Evolutionary conservation across 2,113 vertebrate genomes (phyloP).

Genomic region (Bungarus multicinctus): DNA sequence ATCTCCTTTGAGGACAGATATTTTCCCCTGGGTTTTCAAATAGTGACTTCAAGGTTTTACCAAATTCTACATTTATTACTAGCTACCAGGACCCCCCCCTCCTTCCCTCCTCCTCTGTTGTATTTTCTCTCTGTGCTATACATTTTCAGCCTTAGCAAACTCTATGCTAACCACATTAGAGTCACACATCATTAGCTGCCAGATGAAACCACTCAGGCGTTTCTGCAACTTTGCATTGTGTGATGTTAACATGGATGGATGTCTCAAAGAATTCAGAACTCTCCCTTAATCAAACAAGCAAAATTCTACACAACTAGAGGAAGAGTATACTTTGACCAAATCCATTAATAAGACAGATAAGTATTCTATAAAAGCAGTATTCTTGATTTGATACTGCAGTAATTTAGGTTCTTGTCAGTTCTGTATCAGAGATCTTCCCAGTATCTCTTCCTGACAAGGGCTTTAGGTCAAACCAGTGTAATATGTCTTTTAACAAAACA

Average conservation of each 20-base stretch:
- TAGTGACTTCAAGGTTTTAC: neutral
- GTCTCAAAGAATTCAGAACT: conserved; percentile 4
- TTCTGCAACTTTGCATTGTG: conserved; percentile 33
- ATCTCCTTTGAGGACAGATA: neutral
- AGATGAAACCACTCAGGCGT: conserved; percentile 27
- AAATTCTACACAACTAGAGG: neutral
- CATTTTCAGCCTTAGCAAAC: conserved; percentile 13
- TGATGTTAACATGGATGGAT: conserved; percentile 17
- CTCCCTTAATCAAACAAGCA: neutral
- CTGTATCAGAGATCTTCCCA: neutral
- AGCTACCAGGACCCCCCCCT: neutral
- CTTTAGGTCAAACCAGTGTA: neutral
- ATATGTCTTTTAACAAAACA: neutral
- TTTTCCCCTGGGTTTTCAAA: neutral
- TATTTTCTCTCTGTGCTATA: neutral
- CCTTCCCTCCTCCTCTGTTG: neutral
- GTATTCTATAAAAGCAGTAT: neutral
- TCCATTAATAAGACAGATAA: neutral
- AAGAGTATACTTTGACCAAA: neutral
- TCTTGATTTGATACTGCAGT: neutral
- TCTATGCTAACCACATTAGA: conserved; percentile 24
- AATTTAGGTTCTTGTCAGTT: neutral
- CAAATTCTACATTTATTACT: neutral
- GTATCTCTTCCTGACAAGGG: neutral
- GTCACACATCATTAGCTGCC: conserved; percentile 27